Base-by-base conservation (phyloP, 2,113 vertebrate genomes). In the Polyodon spathula region DNA sequence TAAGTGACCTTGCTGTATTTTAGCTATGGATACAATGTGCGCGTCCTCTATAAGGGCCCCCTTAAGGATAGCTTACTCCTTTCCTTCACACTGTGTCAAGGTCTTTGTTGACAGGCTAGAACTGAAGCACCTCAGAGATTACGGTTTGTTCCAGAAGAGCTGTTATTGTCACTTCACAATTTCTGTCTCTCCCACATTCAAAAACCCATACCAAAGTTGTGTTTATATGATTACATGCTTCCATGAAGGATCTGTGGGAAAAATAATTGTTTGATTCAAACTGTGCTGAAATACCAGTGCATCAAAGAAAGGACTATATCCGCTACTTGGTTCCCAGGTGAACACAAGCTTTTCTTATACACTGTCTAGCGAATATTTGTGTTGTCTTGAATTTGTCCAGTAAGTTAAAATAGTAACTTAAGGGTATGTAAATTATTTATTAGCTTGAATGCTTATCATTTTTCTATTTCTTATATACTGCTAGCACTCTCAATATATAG, bases 131-230 rank as follows among this genome's bases (percentile, higher is more conserved):
- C 62, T 74, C 58, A 39, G 64, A 76, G 73, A 73, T 61, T 69
- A 60, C 39, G 58, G 37, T 63, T 72, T 69, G 46, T 68, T 81
- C 71, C 63, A 70, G 58, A 0, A 76, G 59, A 74, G 63, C 60
- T 67, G 63, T 48, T 64, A 69, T 64, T 74, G 65, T 65, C 62
- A 62, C 27, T 60, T 61, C 27, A 27, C 27, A 27, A 27, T 27
- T 27, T 27, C 27, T 27, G 27, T 27, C 27, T 27, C 27, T 27
- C 27, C 27, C 3, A 1, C 27, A 27, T 27, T 27, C 27, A 27
- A 27, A 27, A 27, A 27, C 27, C 27, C 27, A 27, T 27, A 27
- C 27, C 27, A 27, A 27, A 27, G 27, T 27, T 27, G 27, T 27
- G 27, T 27, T 27, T 27, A 27, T 27, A 27, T 27, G 27, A 27